Evolutionary conservation across 2,888 invertebrate genomes (phyloP), one percentile per base, ranked within the genome.

Genomic region (Platycheirus albimanus): DNA sequence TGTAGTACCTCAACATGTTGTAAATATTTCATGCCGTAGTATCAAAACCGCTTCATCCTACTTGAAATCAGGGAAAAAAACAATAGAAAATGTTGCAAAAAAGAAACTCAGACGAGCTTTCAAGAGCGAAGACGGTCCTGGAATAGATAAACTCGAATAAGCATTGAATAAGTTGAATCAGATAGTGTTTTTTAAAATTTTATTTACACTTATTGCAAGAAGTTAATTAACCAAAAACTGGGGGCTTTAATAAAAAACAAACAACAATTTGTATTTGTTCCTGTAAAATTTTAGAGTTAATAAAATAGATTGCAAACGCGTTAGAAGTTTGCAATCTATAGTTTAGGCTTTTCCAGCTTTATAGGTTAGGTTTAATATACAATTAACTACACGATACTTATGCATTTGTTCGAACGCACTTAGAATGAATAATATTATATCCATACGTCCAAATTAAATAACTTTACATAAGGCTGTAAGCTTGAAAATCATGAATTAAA

Each of bases 41-140:
- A 86, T 90, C 81, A 89, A 89, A 66, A 89, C 87, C 84, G 89
- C 89, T 58, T 86, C 88, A 43, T 85, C 87, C 20, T 86, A 88
- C 85, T 87, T 90, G 79, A 90, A 89, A 84, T 87, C 89, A 85
- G 88, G 89, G 69, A 89, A 87, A 61, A 88, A 87, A 67, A 88
- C 76, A n/a, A 69, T 84, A 20, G 80, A 71, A 63, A 63, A 38
- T 38, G 63, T 20, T 19, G 58, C 76, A 58, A 64, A 51, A 19
- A 75, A 52, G n/a, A 80, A 52, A 45, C 15, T 80, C 11, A 36
- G 49, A 36, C 63, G 74, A 6, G 80, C 64, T 13, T 76, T 81
- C n/a, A 67, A 33, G 10, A 28, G 24, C 24, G 72, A 66, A 2
- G 24, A 36, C 13, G 38, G 52, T 1, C 13, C 13, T 20, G 43